Evolutionary conservation across 2,797 vertebrate species (phyloP).

Genomic region (Sebastes kiyomatsui): DNA sequence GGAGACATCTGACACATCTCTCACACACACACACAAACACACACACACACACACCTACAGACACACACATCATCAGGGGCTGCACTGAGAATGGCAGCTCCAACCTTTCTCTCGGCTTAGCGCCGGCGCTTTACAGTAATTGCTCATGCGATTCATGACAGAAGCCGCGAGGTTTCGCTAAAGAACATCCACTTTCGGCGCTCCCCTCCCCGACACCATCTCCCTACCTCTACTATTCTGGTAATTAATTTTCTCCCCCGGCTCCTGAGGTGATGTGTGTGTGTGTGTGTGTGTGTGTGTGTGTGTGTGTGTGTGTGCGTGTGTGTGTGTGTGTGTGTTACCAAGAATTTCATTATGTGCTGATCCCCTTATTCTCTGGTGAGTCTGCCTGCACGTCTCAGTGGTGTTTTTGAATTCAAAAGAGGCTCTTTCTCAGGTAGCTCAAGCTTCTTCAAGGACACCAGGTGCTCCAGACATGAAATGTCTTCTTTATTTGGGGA

Average conservation of each 20-base stretch:
- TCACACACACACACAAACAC: neutral
- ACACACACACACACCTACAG: neutral
- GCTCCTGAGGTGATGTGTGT: conserved; percentile 15
- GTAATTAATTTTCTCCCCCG: conserved; percentile 71
- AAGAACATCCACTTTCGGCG: conserved; percentile 59
- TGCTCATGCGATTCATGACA: conserved; percentile 63
- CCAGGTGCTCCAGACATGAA: conserved; percentile 27
- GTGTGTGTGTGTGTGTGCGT: neutral
- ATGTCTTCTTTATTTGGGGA: neutral
- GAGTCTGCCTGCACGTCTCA: conserved; percentile 45
- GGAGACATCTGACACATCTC: conserved; percentile 37
- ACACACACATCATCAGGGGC: conserved; percentile 16
- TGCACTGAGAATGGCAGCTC: conserved; percentile 58
- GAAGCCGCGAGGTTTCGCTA: conserved; percentile 65
- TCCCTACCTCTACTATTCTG: conserved; percentile 43
- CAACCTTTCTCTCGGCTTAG: conserved; percentile 69
- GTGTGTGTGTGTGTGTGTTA: conserved; percentile 18
- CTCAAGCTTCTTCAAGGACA: conserved; percentile 58
- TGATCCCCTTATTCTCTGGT: conserved; percentile 57
- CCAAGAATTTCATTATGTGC: conserved; percentile 64
- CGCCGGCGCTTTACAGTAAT: conserved; percentile 60
- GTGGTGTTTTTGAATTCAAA: conserved; percentile 60
- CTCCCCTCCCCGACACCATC: conserved; percentile 23
- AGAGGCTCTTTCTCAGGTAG: conserved; percentile 42
- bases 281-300: conserved; percentile 8